Percentiles rank a stretch among this genome's conserved stretches.
Evolutionary conservation across 2,113 vertebrate genomes (phyloP).

Genomic region (Nycticebus coucang): DNA sequence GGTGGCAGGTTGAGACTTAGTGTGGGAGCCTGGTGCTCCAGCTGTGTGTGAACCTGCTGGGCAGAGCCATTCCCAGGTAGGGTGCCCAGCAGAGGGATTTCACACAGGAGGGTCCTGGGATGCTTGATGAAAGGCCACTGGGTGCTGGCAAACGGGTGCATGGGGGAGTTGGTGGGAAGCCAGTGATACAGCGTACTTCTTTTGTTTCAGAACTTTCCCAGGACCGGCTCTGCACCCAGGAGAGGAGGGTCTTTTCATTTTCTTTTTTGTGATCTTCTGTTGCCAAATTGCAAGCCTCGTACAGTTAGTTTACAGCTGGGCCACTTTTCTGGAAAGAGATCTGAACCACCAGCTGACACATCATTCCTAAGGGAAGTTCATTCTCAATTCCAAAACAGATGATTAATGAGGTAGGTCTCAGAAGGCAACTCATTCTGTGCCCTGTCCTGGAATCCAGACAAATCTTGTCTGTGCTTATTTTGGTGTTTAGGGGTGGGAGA

Average conservation of each 20-base stretch:
- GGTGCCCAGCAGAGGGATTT: background rate
- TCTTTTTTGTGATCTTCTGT: background rate
- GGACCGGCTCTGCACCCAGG: background rate
- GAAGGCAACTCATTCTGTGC: slow-evolving; percentile 37
- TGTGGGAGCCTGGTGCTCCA: too few relatives aligned
- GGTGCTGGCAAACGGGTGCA: background rate
- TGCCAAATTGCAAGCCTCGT: background rate
- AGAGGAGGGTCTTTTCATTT: background rate
- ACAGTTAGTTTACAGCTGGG: background rate
- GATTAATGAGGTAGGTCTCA: slow-evolving; percentile 42
- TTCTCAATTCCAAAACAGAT: slow-evolving; percentile 27
- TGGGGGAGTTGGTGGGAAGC: background rate
- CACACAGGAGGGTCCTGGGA: background rate
- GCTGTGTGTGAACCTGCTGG: background rate
- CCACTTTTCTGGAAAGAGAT: background rate
- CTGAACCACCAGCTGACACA: background rate
- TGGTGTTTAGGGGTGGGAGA: background rate
- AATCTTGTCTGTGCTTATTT: background rate
- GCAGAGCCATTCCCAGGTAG: background rate
- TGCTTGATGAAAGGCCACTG: background rate
- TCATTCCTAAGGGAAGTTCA: slow-evolving; percentile 35
- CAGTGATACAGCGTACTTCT: background rate
- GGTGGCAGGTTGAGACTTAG: background rate
- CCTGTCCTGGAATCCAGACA: slow-evolving; percentile 1
- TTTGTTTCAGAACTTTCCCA: slow-evolving; percentile 57